Base-by-base conservation (phyloP, 2,888 invertebrate genomes). In the Nemotelus nigrinus region DNA sequence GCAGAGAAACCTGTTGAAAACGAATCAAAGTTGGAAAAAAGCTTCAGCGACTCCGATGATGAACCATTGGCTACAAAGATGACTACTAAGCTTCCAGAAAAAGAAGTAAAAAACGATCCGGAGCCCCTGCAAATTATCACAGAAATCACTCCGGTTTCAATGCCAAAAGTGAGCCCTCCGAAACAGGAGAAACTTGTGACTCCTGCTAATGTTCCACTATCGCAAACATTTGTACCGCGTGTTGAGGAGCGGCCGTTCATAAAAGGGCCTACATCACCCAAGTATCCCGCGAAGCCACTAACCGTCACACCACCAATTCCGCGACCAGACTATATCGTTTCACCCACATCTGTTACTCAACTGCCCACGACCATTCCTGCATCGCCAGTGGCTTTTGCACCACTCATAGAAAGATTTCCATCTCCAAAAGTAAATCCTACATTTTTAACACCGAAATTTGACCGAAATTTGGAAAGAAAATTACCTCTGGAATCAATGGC, bases 31-130 rank as follows among this genome's bases (percentile, higher is more conserved):
- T 82, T 87, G 6, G 87, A 88, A 78, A 88, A 87, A 80, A 89
- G 87, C 81, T 90, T 90, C 78, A 90, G 89, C 81, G 91, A 91
- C 83, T 92, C 91, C 1, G 92, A 92, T 81, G 92, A 92, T 82
- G 92, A 92, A 83, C 91, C 91, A 7, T 82, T 92, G 72, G 90
- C 90, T 41, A 87, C 87, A 77, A 89, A 91, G 82, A 85, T 91
- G 44, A 88, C 88, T 39, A 60, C 63, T 70, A 83, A 84, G 78
- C 79, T 82, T 50, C 80, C 79, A 77, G 84, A 84, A 74, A 83
- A 82, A 63, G 84, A 83, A 47, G 78, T 79, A 65, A 77, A 39
- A 45, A 10, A 41, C 25, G 50, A 55, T 7, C 78, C 78, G 43
- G 50, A 64, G 44, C 78, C 78, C 25, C 72, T 65, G 79, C 79